These are phyloP conservation scores for Dynastes hyllus DNA, from an alignment of 2,888 invertebrate species.

Conservation along the genomic window DNA sequence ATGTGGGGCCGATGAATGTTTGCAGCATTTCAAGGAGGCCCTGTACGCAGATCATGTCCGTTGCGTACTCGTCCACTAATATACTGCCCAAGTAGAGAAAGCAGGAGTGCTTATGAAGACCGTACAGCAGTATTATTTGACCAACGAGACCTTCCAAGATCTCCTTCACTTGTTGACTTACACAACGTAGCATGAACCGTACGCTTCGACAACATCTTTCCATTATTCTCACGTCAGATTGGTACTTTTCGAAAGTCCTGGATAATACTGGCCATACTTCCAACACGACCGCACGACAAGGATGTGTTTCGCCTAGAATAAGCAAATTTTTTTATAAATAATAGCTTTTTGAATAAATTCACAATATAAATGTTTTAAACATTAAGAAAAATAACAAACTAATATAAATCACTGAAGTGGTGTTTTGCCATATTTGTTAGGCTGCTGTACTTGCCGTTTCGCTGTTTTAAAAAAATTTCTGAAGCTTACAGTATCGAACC, in stretches of 20 bases:
- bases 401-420: too few relatives aligned
- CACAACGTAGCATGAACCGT: constrained; percentile 91
- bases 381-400: too few relatives aligned
- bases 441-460: too few relatives aligned
- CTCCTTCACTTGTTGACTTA: constrained; percentile 83
- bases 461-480: too few relatives aligned
- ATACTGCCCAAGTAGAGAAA: constrained; percentile 93
- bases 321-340: not conserved
- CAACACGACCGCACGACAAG: constrained; percentile 69
- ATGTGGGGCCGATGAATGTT: constrained; percentile 88
- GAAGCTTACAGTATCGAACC: too few relatives aligned
- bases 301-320: constrained; percentile 67
- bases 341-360: too few relatives aligned
- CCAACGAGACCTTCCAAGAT: constrained; percentile 88
- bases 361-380: too few relatives aligned
- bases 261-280: constrained; percentile 93
- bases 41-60: constrained; percentile 80
- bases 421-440: too few relatives aligned
- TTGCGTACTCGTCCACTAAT: constrained; percentile 91
- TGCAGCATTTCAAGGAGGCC: constrained; percentile 90
- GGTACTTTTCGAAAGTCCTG: constrained; percentile 84
- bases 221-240: constrained; percentile 89
- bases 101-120: constrained; percentile 88
- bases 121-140: constrained; percentile 88
- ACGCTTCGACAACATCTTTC: constrained; percentile 94